Evolutionary conservation across 92 coral and sea anemone genomes (phyloP).

Genomic region (Epizoanthus rinbou): DNA sequence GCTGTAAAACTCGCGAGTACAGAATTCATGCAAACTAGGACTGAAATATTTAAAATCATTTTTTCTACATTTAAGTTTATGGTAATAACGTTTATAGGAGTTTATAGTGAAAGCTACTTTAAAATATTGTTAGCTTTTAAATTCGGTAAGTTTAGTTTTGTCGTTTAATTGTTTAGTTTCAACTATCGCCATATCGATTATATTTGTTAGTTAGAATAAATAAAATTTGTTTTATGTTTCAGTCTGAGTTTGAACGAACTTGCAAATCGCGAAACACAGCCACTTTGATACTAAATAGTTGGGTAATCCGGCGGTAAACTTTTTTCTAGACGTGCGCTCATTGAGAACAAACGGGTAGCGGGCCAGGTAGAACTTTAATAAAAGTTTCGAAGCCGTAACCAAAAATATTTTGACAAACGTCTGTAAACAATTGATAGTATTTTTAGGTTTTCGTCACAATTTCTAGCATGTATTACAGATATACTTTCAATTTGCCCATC

Average conservation of each 20-base stretch:
- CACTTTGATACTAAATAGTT: background rate
- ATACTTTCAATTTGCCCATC: slow-evolving; percentile 15
- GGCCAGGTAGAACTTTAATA: slow-evolving; percentile 13
- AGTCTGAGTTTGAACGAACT: slow-evolving; percentile 14
- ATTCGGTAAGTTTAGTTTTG: slow-evolving; percentile 14
- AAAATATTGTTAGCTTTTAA: background rate
- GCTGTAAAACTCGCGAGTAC: slow-evolving; percentile 23
- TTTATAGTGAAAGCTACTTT: background rate
- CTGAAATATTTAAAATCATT: background rate
- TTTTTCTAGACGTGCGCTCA: background rate
- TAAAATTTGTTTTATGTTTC: background rate
- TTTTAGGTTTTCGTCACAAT: background rate
- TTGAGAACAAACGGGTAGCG: background rate
- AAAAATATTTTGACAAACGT: slow-evolving; percentile 8
- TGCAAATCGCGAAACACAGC: slow-evolving; percentile 15
- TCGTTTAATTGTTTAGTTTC: background rate
- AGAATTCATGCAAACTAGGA: background rate
- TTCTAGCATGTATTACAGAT: slow-evolving; percentile 9
- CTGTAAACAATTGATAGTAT: background rate
- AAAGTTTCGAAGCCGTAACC: slow-evolving; percentile 7
- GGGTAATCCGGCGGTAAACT: slow-evolving; percentile 7
- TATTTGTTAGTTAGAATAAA: slow-evolving; percentile 12
- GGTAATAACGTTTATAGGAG: background rate
- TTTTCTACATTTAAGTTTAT: background rate
- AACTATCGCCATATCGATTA: background rate